Evolutionary conservation across 2,888 invertebrate species (phyloP).

Genomic region (Drosophila fulvimacula): DNA sequence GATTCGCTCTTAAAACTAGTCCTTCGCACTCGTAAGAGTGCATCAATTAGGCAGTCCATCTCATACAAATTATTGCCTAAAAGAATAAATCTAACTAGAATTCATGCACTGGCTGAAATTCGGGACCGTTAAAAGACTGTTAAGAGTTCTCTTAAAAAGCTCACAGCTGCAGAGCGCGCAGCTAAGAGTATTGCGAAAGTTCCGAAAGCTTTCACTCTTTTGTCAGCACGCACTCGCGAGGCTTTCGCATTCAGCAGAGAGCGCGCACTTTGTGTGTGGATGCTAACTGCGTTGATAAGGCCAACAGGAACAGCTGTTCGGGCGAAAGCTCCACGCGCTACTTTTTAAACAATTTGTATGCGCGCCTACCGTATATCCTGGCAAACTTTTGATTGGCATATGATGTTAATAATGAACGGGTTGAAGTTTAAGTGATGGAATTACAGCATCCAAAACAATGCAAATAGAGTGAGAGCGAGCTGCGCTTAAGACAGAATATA

Average conservation of each 20-base stretch:
- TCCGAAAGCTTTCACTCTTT: slow-evolving; percentile 7
- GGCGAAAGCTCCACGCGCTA: slow-evolving; percentile 33
- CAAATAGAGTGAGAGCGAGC: not conserved
- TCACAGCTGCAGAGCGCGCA: slow-evolving; percentile 37
- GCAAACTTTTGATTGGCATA: slow-evolving; percentile 41
- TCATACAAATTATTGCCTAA: slow-evolving; percentile 25
- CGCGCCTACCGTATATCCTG: slow-evolving; percentile 22
- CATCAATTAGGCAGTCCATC: slow-evolving; percentile 54
- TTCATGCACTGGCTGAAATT: slow-evolving; percentile 6
- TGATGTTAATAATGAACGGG: slow-evolving; percentile 25
- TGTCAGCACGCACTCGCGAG: not conserved
- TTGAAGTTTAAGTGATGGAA: slow-evolving; percentile 23
- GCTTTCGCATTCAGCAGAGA: slow-evolving; percentile 53
- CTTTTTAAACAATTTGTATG: slow-evolving; percentile 42
- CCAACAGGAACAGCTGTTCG: slow-evolving; percentile 47
- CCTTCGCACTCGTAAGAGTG: slow-evolving; percentile 52
- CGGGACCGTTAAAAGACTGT: slow-evolving; percentile 9
- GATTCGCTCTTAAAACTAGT: slow-evolving; percentile 47
- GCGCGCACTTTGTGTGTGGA: slow-evolving; percentile 31
- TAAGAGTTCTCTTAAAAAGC: slow-evolving; percentile 64
- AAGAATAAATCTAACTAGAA: slow-evolving; percentile 7
- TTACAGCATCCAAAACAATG: not conserved
- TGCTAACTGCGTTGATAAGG: slow-evolving; percentile 19
- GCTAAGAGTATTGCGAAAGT: slow-evolving; percentile 28
- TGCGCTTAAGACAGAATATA: not conserved